These are phyloP conservation scores for Neopelma chrysocephalum DNA, from an alignment of 2,797 vertebrate species.

Conservation along the genomic window DNA sequence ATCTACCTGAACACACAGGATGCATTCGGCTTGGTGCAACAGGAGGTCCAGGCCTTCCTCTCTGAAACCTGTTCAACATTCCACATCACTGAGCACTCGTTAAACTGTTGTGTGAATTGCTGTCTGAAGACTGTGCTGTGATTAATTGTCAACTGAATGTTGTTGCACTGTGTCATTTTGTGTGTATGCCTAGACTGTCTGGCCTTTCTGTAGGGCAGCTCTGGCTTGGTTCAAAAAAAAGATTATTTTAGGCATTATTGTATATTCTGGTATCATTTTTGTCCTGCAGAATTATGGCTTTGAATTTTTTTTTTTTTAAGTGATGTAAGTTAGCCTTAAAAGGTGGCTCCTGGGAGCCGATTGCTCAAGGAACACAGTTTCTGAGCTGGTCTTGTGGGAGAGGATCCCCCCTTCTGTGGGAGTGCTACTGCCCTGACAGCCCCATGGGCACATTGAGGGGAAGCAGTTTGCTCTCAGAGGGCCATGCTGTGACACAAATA, in stretches of 20 bases:
- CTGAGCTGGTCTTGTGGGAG: not conserved
- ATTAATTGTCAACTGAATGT: not conserved
- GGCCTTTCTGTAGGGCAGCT: not conserved
- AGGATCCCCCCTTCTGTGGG: not conserved
- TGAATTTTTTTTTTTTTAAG: not conserved
- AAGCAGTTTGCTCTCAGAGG: not conserved
- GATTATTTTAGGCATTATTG: not conserved
- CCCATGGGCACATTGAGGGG: accelerated
- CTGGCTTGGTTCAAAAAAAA: not conserved
- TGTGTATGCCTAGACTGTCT: not conserved
- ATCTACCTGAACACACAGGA: not conserved
- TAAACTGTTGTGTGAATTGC: not conserved
- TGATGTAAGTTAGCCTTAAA: not conserved
- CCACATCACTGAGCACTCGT: not conserved
- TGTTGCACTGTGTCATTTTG: not conserved
- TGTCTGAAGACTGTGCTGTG: not conserved
- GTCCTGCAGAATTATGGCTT: not conserved
- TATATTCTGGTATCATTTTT: not conserved
- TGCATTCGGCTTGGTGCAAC: not conserved
- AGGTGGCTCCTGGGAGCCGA: not conserved
- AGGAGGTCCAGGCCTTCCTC: not conserved
- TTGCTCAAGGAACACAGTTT: not conserved
- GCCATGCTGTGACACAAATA: not conserved
- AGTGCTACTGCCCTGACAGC: not conserved
- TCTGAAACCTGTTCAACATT: constrained; percentile 27